These are phyloP conservation scores for Ochropleura leucogaster DNA, from an alignment of 2,888 invertebrate genomes.

Conservation along the genomic window DNA sequence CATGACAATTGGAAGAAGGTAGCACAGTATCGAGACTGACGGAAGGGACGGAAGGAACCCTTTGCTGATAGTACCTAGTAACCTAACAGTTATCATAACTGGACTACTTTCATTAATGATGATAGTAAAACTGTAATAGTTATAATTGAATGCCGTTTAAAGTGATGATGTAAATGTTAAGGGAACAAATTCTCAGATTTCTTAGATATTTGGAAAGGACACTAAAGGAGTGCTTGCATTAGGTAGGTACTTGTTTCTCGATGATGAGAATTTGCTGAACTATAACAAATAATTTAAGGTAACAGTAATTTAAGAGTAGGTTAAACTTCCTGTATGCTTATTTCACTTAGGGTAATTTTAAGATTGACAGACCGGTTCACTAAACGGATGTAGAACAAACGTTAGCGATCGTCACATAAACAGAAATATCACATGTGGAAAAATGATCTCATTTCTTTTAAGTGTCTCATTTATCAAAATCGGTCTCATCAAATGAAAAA, in stretches of 20 bases:
- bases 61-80: too few relatives aligned
- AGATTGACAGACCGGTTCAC: background rate
- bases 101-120: too few relatives aligned
- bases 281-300: background rate
- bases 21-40: too few relatives aligned
- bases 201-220: background rate
- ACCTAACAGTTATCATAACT: too few relatives aligned
- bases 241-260: background rate
- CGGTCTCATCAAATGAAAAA: constrained; percentile 24
- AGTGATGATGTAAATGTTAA: background rate
- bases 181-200: background rate
- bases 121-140: background rate
- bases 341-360: background rate
- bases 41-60: too few relatives aligned
- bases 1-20: too few relatives aligned
- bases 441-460: constrained; percentile 16
- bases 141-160: background rate
- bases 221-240: background rate
- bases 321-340: background rate
- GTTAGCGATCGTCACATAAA: background rate
- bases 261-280: background rate
- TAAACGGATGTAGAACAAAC: constrained; percentile 16
- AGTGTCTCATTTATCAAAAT: constrained; percentile 27
- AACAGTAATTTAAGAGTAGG: background rate
- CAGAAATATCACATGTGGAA: constrained; percentile 6